Evolutionary conservation across 2,113 vertebrate genomes (phyloP).

Genomic region (Murina feae): DNA sequence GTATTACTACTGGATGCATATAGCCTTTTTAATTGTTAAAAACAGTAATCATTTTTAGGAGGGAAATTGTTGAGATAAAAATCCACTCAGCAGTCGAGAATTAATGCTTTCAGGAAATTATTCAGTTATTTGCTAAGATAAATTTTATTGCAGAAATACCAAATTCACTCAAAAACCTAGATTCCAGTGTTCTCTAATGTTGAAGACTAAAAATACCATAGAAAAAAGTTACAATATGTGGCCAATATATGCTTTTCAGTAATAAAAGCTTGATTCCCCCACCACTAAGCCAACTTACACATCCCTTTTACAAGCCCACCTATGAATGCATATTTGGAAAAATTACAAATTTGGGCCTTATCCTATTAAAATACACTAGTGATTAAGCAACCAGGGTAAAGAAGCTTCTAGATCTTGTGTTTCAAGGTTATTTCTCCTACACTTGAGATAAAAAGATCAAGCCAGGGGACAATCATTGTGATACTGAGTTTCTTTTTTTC

Average conservation of each 20-base stretch:
- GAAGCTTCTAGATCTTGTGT: not conserved
- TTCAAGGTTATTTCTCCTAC: not conserved
- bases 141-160: conserved; percentile 39
- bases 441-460: not conserved
- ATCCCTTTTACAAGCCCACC: not conserved
- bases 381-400: not conserved
- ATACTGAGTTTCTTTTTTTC: not conserved
- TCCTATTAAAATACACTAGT: not conserved
- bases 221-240: not conserved
- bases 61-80: conserved; percentile 15
- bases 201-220: not conserved
- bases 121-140: conserved; percentile 50
- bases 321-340: not conserved
- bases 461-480: not conserved
- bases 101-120: conserved; percentile 31
- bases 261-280: not conserved
- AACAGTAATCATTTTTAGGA: not conserved
- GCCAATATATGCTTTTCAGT: not conserved
- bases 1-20: not conserved
- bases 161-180: not conserved
- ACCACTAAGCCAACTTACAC: not conserved
- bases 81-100: not conserved
- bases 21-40: not conserved
- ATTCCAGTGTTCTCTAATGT: not conserved
- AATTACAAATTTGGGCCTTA: not conserved